These are phyloP conservation scores for Drosophila sordidula DNA, from an alignment of 2,888 invertebrate genomes.

Conservation along the genomic window DNA sequence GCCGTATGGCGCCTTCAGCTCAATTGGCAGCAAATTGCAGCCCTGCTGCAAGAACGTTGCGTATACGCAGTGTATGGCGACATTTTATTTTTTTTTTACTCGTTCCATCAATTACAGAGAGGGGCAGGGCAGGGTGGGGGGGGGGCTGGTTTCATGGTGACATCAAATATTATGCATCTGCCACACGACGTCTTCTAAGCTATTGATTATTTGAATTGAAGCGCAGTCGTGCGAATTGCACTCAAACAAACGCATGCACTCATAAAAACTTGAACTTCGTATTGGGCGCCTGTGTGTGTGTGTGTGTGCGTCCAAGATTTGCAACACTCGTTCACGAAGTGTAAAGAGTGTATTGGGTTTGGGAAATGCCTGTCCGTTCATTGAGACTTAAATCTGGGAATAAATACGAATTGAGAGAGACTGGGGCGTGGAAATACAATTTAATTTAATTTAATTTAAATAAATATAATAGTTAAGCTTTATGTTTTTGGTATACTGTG, in stretches of 20 bases:
- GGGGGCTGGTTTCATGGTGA: background rate
- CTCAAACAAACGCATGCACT: slow-evolving; percentile 28
- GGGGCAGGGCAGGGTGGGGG: background rate
- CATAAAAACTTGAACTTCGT: background rate
- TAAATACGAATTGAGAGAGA: too few species aligned
- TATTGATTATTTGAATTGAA: slow-evolving; percentile 61
- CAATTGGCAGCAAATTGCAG: slow-evolving; percentile 2
- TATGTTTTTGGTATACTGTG: too few species aligned
- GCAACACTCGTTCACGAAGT: too few species aligned
- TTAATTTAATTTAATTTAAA: too few species aligned
- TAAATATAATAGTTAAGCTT: too few species aligned
- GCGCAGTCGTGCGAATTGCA: slow-evolving; percentile 47
- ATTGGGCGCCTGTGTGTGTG: background rate
- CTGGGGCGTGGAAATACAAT: too few species aligned
- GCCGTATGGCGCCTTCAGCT: slow-evolving; percentile 5
- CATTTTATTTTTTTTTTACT: background rate
- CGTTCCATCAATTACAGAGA: slow-evolving; percentile 6
- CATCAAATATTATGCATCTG: background rate
- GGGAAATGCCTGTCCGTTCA: too few species aligned
- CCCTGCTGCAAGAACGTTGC: slow-evolving; percentile 7
- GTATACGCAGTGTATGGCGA: slow-evolving; percentile 25
- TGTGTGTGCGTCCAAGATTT: background rate
- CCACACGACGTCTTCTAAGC: slow-evolving; percentile 11
- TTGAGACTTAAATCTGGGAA: too few species aligned
- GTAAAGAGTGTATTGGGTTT: too few species aligned